Conservation (phyloP, 2,113 vertebrate species). For the Cathartes aura region DNA sequence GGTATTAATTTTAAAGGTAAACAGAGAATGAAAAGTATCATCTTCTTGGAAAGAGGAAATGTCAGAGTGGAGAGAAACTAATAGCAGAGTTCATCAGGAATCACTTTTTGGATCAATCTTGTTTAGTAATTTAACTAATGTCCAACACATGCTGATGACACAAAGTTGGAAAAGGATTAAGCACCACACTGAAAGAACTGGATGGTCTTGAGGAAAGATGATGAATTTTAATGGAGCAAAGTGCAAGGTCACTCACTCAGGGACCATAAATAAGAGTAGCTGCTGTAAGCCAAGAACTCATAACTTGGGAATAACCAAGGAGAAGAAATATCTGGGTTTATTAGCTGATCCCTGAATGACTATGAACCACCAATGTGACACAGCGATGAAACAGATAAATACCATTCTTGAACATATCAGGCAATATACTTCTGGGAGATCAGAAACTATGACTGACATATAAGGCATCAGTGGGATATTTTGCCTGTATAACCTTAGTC, state of each 20-base stretch:
- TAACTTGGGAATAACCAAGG: not conserved
- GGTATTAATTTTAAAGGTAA: not conserved
- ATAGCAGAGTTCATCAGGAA: not conserved
- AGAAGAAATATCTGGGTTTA: not conserved
- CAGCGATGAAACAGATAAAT: not conserved
- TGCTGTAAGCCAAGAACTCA: not conserved
- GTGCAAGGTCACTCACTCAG: slow-evolving; percentile 5
- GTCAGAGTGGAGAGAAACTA: not conserved
- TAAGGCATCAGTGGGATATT: not conserved
- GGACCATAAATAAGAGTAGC: not conserved
- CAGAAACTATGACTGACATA: not conserved
- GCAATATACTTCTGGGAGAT: not conserved
- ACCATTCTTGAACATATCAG: not conserved
- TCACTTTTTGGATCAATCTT: not conserved
- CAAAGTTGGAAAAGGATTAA: not conserved
- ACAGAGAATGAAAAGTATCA: not conserved
- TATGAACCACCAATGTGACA: not conserved
- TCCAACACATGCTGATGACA: not conserved
- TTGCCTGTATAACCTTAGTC: not conserved
- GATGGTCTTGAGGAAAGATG: not conserved
- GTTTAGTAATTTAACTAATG: not conserved
- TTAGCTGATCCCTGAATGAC: not conserved
- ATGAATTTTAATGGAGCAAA: slow-evolving; percentile 4
- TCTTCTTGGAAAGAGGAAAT: not conserved
- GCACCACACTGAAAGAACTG: not conserved